Evolutionary conservation across 2,888 invertebrate species (phyloP).

Genomic region (Atrina japonica): DNA sequence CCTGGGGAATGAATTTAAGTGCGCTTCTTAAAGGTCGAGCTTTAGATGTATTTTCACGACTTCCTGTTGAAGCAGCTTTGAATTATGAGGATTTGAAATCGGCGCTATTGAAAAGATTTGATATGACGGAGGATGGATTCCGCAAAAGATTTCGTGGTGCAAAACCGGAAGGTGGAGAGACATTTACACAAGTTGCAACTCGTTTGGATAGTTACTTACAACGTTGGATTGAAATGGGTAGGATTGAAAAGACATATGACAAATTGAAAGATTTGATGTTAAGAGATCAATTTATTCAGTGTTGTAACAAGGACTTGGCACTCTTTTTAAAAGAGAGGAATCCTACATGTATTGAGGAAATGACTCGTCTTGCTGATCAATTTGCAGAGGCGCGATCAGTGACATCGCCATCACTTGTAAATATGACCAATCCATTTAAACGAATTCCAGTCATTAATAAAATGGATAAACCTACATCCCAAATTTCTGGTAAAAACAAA

Average conservation of each 20-base stretch:
- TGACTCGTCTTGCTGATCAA: conserved; percentile 38
- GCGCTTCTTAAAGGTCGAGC: conserved; percentile 41
- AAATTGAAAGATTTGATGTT: conserved; percentile 34
- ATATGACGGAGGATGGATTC: too few relatives aligned
- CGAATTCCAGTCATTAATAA: too few relatives aligned
- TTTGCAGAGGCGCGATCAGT: conserved; percentile 15
- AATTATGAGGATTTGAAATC: conserved; percentile 33
- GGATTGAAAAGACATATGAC: conserved; percentile 18
- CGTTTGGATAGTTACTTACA: too few relatives aligned
- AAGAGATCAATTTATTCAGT: conserved; percentile 32
- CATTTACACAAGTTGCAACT: too few relatives aligned
- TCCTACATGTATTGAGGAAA: conserved; percentile 35
- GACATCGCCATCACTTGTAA: too few relatives aligned
- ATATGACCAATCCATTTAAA: too few relatives aligned
- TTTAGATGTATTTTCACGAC: conserved; percentile 34
- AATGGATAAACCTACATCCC: too few relatives aligned
- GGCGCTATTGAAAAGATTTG: too few relatives aligned
- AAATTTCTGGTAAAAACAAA: too few relatives aligned
- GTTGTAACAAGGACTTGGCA: conserved; percentile 15
- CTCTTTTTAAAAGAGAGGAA: conserved; percentile 43
- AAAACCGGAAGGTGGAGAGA: too few relatives aligned
- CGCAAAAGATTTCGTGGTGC: too few relatives aligned
- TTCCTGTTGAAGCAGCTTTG: conserved; percentile 27
- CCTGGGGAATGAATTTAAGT: conserved; percentile 34
- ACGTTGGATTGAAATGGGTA: too few relatives aligned